Conservation (phyloP, 2,888 invertebrate species). For the Archaeoteleia sp. region DNA sequence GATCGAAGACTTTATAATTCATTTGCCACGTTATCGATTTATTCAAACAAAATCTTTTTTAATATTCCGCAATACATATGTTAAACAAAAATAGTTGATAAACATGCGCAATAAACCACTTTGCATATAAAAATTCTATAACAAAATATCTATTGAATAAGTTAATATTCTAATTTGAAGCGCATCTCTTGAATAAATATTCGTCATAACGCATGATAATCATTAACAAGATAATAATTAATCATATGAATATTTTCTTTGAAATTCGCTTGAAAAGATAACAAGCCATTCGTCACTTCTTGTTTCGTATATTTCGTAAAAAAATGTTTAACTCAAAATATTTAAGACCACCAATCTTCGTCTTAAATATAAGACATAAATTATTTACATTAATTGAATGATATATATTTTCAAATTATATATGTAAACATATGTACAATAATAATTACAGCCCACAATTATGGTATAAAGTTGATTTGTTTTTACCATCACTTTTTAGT, state of each 20-base stretch:
- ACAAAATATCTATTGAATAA: slow-evolving; percentile 16
- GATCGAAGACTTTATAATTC: slow-evolving; percentile 18
- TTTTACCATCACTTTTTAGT: too few species aligned
- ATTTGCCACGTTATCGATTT: slow-evolving; percentile 18
- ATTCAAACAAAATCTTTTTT: slow-evolving; percentile 33
- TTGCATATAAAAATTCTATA: slow-evolving; percentile 15
- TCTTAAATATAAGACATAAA: too few species aligned
- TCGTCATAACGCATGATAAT: neutral
- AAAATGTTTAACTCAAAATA: too few species aligned
- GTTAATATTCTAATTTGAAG: slow-evolving; percentile 1
- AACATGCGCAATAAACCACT: slow-evolving; percentile 4
- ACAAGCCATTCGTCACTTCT: slow-evolving; percentile 13
- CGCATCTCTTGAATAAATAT: neutral
- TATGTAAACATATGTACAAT: too few species aligned
- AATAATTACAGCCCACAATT: too few species aligned
- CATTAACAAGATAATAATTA: too few species aligned
- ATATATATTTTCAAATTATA: too few species aligned
- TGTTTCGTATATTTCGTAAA: neutral
- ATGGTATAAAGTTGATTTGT: too few species aligned
- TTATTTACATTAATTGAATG: too few species aligned
- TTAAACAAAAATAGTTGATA: slow-evolving; percentile 15
- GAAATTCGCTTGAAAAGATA: neutral
- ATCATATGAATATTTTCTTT: neutral
- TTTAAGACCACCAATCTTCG: too few species aligned
- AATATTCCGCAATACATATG: slow-evolving; percentile 9